Conservation (phyloP, 92 coral and sea anemone species). For the Hydrozoanthus gracilis region DNA sequence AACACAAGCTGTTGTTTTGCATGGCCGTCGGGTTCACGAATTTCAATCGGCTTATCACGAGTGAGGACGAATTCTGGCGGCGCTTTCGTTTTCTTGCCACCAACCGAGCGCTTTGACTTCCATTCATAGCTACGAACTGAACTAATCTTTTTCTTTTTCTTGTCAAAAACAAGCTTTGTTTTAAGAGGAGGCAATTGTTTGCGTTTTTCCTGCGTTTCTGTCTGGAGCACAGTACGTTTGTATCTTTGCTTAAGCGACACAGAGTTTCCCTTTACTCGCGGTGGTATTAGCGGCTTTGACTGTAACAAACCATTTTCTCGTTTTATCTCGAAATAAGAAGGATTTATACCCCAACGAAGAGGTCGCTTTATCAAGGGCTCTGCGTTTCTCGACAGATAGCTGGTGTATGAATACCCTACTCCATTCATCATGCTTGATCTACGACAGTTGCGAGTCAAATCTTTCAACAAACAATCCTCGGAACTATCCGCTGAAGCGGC, state of each 20-base stretch:
- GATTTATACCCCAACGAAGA: slow-evolving; percentile 80
- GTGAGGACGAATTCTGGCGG: background rate
- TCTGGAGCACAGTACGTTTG: background rate
- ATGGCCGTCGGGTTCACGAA: background rate
- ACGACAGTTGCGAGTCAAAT: slow-evolving; percentile 52
- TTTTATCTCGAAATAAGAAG: background rate
- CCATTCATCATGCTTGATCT: slow-evolving; percentile 54
- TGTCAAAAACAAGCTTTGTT: slow-evolving; percentile 5
- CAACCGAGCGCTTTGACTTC: slow-evolving; percentile 6
- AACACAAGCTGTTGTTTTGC: background rate
- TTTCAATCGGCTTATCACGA: background rate
- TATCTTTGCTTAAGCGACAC: slow-evolving; percentile 12
- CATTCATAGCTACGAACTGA: slow-evolving; percentile 5
- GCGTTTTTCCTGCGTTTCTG: background rate
- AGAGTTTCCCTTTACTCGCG: slow-evolving; percentile 24
- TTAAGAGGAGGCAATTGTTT: slow-evolving; percentile 16
- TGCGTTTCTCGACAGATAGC: slow-evolving; percentile 62
- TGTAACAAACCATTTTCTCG: background rate
- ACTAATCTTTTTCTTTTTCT: slow-evolving; percentile 1
- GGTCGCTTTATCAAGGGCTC: slow-evolving; percentile 79
- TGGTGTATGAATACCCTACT: slow-evolving; percentile 76
- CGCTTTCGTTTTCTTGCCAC: background rate
- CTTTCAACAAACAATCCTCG: slow-evolving; percentile 37
- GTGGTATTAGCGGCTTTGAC: slow-evolving; percentile 4
- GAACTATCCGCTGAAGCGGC: slow-evolving; percentile 12